Evolutionary conservation across 1,140 invertebrate genomes (phyloP), one percentile per base, ranked within the genome.

Genomic region (Amphibalanus amphitrite): DNA sequence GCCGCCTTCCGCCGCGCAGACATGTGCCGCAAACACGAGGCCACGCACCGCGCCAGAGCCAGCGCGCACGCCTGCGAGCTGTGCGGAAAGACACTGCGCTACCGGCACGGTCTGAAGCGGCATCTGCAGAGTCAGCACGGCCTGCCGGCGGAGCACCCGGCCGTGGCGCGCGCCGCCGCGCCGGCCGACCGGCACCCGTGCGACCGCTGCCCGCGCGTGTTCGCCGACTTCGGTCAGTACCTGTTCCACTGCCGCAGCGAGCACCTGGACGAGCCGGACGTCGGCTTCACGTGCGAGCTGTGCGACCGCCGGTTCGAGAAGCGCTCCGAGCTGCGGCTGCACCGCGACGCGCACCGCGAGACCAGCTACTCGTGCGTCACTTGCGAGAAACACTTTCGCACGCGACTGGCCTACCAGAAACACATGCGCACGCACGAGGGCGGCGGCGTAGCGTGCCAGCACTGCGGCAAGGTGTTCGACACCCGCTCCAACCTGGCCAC

Each of bases 281-380:
- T 59, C 47, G 47, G 47, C 47, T 59, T 59, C 47, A 20, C 10
- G 10, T 59, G 47, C 47, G 47, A 6, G 17, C 20, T 23, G 47
- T 59, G 47, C 47, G 17, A 20, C 13, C 47, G 47, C 47, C 47
- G 47, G 10, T 59, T 59, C 47, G 47, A 59, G 47, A 59, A 6
- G 47, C 47, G 47, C 17, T 59, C 47, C 47, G 47, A 59, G 47
- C 47, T 59, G 47, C 47, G 47, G 47, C 6, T 59, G 47, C 47
- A 59, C 17, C 6, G 47, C 47, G 47, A 59, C 10, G 20, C 17
- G 47, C 47, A 59, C 47, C 47, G 23, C 10, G 47, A 59, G 13
- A 59, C 47, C 47, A 59, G 47, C 47, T 59, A 59, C 47, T 59
- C 47, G 47, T 59, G 47, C 47, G 47, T 59, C 47, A 59, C 47